A percentile compares a stretch with the other conserved stretches of the same genome.
Evolutionary conservation across 2,888 invertebrate species (phyloP).

Genomic region (Nowickia ferox): DNA sequence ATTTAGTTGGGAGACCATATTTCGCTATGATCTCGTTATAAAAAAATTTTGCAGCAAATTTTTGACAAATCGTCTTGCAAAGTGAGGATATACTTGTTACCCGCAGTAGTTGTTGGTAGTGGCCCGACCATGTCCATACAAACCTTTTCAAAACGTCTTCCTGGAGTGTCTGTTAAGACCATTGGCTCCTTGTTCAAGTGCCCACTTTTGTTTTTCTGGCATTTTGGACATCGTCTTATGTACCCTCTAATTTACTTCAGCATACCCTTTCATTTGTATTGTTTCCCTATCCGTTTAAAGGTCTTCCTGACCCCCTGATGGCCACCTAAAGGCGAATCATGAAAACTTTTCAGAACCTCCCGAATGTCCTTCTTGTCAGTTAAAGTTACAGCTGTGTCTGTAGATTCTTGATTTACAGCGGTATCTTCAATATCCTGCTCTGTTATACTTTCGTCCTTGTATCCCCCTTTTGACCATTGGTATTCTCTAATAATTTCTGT

Average conservation of each 20-base stretch:
- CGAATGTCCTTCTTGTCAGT: not conserved
- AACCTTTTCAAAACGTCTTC: not conserved
- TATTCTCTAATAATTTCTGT: not conserved
- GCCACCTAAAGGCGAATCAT: not conserved
- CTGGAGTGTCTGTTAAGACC: not conserved
- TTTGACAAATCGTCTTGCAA: not conserved
- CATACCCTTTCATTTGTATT: not conserved
- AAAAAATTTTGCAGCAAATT: not conserved
- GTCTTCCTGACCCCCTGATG: not conserved
- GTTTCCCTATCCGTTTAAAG: not conserved
- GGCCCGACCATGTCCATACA: not conserved
- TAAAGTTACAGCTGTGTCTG: not conserved
- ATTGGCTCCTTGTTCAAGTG: not conserved
- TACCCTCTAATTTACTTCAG: not conserved
- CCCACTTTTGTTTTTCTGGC: not conserved
- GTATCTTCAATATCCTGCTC: not conserved
- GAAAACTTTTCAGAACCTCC: not conserved
- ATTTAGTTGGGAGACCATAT: not conserved
- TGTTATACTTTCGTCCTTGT: not conserved
- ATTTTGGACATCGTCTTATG: not conserved
- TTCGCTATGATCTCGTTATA: not conserved
- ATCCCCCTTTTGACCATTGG: not conserved
- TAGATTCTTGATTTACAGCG: not conserved
- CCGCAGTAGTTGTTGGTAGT: not conserved
- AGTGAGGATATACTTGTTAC: not conserved